Percentiles rank a stretch among this genome's conserved stretches.
Conservation (phyloP, 2,888 invertebrate genomes). For the Spodoptera exigua region DNA sequence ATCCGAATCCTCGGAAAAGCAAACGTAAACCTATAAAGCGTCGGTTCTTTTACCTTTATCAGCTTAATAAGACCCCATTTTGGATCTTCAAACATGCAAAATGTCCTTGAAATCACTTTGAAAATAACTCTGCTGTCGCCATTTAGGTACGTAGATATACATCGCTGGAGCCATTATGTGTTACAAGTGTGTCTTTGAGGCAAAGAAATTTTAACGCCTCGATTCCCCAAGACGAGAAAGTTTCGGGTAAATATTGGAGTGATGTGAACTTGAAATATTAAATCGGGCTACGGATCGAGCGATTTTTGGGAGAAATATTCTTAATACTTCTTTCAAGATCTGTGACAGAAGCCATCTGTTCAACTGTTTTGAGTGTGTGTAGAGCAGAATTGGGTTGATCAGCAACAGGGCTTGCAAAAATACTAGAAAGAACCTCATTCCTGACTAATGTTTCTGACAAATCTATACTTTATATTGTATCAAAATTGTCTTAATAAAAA, state of each 20-base stretch:
- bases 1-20: too few species aligned
- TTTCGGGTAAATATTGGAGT: conserved; percentile 20
- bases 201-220: conserved; percentile 24
- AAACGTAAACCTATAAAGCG: too few species aligned
- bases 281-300: neutral
- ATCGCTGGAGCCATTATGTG: conserved; percentile 10
- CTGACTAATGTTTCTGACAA: too few species aligned
- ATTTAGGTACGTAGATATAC: conserved; percentile 8
- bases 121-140: conserved; percentile 3
- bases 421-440: too few species aligned
- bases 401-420: too few species aligned
- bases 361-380: too few species aligned
- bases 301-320: neutral
- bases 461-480: too few species aligned
- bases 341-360: too few species aligned
- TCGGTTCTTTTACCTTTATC: conserved; percentile 8
- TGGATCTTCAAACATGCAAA: conserved; percentile 5
- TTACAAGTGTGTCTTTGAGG: conserved; percentile 31
- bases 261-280: conserved; percentile 6
- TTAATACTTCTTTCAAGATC: too few species aligned
- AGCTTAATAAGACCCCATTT: conserved; percentile 5
- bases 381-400: too few species aligned
- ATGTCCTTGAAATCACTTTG: conserved; percentile 16
- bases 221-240: conserved; percentile 9
- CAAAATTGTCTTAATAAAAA: neutral